Percentiles rank a stretch among this genome's conserved stretches.
phyloP scores from a whole-genome alignment of 1,140 invertebrate species.

The Coptotermes formosanus region DNA sequence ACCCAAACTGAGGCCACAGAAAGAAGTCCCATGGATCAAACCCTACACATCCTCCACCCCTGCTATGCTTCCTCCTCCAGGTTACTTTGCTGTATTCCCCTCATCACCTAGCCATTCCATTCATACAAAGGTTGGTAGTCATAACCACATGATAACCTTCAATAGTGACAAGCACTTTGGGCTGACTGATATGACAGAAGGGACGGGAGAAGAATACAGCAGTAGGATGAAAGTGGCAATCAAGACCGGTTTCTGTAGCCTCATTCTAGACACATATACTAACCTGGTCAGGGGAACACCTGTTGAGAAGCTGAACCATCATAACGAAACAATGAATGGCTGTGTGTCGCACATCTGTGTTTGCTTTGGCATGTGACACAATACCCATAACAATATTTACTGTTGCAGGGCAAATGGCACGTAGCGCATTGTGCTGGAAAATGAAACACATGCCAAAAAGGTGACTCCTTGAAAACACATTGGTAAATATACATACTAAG shows the following conservation, averaged over 20 bases:
- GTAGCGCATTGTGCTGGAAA: slow-evolving; percentile 58
- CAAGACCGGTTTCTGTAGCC: neutral
- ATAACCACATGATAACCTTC: no score
- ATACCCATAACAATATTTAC: slow-evolving; percentile 57
- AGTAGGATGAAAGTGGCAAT: neutral
- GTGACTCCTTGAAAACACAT: no score
- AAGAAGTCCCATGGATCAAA: no score
- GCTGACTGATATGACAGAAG: neutral
- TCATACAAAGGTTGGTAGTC: no score
- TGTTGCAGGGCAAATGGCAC: slow-evolving; percentile 61
- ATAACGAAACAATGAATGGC: slow-evolving; percentile 57
- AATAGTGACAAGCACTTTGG: no score
- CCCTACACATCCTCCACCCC: no score
- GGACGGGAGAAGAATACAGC: neutral
- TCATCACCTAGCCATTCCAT: no score
- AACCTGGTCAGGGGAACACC: slow-evolving; percentile 60
- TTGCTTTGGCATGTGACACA: slow-evolving; percentile 47
- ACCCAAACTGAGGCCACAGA: no score
- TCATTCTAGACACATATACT: slow-evolving; percentile 32
- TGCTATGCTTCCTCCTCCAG: no score
- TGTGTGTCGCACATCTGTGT: slow-evolving; percentile 45
- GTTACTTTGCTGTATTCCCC: no score
- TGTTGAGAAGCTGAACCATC: slow-evolving; percentile 58
- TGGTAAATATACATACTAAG: no score
- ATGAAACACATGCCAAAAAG: neutral